Conservation (phyloP, 1,140 invertebrate genomes). For the Adoxophyes honmai region DNA sequence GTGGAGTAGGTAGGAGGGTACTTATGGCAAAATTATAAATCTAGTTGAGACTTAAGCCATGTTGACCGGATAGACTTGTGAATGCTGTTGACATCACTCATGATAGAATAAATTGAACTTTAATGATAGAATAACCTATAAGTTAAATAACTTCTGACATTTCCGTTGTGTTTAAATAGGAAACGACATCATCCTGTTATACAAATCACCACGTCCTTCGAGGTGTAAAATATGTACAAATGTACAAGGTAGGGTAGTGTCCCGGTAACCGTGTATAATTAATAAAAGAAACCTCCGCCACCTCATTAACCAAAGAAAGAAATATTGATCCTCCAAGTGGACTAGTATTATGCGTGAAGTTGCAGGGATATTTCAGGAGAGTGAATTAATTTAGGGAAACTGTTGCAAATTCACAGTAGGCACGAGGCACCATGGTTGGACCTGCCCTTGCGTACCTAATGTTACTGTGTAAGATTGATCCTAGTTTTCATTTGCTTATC, state of each 20-base stretch:
- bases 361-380: slow-evolving; percentile 24
- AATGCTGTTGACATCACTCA: no score
- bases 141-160: background rate
- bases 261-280: slow-evolving; percentile 61
- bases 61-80: no score
- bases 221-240: slow-evolving; percentile 54
- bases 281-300: slow-evolving; percentile 57
- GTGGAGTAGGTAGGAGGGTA: no score
- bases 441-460: no score
- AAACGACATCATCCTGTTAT: slow-evolving; percentile 42
- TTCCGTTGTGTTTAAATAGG: slow-evolving; percentile 4
- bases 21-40: no score
- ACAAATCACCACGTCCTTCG: slow-evolving; percentile 30
- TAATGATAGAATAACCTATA: background rate
- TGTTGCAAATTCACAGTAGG: no score
- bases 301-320: slow-evolving; percentile 59
- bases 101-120: no score
- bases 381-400: background rate
- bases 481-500: no score
- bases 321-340: slow-evolving; percentile 34
- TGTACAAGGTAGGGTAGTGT: slow-evolving; percentile 53
- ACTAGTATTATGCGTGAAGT: slow-evolving; percentile 38
- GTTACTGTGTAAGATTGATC: no score
- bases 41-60: no score
- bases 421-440: no score